Evolutionary conservation across 2,113 vertebrate species (phyloP).

Genomic region (Calonectris borealis): DNA sequence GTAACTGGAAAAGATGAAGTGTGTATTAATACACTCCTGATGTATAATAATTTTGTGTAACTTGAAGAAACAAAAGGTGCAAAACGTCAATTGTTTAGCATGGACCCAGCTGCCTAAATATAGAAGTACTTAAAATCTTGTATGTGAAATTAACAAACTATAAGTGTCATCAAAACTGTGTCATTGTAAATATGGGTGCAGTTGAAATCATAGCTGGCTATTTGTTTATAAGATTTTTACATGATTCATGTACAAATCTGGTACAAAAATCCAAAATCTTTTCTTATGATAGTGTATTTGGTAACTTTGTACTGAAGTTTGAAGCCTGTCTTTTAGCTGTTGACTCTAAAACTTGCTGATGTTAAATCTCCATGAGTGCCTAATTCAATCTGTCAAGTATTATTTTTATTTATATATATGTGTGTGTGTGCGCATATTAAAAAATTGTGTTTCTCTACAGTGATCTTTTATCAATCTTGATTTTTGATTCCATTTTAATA

Average conservation of each 20-base stretch:
- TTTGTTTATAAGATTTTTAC: background rate
- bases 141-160: background rate
- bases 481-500: slow-evolving; percentile 32
- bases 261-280: background rate
- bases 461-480: background rate
- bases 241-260: background rate
- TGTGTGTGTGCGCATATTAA: background rate
- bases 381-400: background rate
- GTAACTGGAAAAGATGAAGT: background rate
- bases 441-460: background rate
- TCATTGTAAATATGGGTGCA: background rate
- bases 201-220: background rate
- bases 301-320: background rate
- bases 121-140: background rate
- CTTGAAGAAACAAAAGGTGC: background rate
- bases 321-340: background rate
- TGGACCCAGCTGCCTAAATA: background rate
- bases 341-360: background rate
- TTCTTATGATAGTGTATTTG: background rate
- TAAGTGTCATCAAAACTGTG: background rate
- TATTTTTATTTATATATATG: background rate
- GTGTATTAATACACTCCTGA: background rate
- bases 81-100: background rate
- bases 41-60: background rate
- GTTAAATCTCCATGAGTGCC: background rate